Base-by-base conservation (phyloP, 2,113 vertebrate genomes). In the Ursus arctos region DNA sequence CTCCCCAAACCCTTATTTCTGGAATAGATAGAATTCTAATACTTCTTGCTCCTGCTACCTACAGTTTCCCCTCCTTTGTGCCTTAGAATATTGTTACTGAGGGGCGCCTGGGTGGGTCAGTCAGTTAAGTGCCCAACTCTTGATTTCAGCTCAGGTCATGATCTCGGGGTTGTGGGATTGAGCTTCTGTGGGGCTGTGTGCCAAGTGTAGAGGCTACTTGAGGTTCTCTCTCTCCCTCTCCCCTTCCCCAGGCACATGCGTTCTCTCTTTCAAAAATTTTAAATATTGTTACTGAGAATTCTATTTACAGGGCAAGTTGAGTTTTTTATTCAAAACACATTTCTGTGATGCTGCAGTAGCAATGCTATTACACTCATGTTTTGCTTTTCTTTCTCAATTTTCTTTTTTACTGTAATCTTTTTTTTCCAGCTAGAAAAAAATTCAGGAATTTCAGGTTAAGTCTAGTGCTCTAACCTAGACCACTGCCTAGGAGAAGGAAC, bases 1-100 rank as follows among this genome's bases (percentile, higher is more conserved):
- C 19, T 43, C 3, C 24, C 21, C 49, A 97, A 96, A 71, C 33
- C 21, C 33, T 81, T 88, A 94, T 96, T 93, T 97, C 40, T 93
- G 88, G 59, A 94, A 95, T 95, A 18, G 33, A 94, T 76, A 22
- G 26, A 65, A 77, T 65, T 85, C 59, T n/a, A 57, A 40, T 51
- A 61, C 36, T 86, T 71, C 71, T 88, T 21, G 67, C 40, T 53
- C 16, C 19, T 79, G 28, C 19, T 91, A 15, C 51, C 69, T 94
- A 24, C 18, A 53, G 69, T 53, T 89, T 97, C 36, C 26, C 24
- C 19, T 80, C 63, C 26, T 88, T 88, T 57, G 2, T 40, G 2
- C 77, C 40, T 88, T 63, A 82, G 61, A 95, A 71, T 91, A 77
- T 84, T 43, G 26, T 86, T 22, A 72, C 22, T 28, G 24, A 91